Percentiles rank a stretch among this genome's conserved stretches.
These are phyloP conservation scores for Drosophila algonquin DNA, from an alignment of 2,888 invertebrate species.

Conservation along the genomic window DNA sequence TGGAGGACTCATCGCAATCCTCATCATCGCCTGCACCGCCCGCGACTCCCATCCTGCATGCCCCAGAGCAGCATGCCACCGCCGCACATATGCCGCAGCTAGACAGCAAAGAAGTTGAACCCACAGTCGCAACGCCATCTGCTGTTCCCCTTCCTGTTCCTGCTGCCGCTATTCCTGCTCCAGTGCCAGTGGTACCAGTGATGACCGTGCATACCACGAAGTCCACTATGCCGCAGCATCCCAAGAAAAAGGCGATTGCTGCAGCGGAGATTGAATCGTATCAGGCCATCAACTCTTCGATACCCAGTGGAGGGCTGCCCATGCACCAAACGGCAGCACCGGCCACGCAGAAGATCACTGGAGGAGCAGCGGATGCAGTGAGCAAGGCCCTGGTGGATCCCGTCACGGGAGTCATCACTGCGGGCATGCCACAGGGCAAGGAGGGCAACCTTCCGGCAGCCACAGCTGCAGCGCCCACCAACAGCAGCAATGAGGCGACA, in stretches of 20 bases:
- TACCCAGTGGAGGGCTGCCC: slow-evolving; percentile 65
- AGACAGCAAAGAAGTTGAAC: slow-evolving; percentile 28
- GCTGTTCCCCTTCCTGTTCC: slow-evolving; percentile 6
- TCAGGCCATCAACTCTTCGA: slow-evolving; percentile 72
- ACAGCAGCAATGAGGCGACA: slow-evolving; percentile 48
- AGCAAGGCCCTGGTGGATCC: slow-evolving; percentile 88
- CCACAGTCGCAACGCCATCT: slow-evolving; percentile 6
- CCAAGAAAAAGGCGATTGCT: slow-evolving; percentile 81
- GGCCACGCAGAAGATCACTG: slow-evolving; percentile 75
- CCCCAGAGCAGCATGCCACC: slow-evolving; percentile 18
- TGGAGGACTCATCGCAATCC: slow-evolving; percentile 16
- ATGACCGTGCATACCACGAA: slow-evolving; percentile 39
- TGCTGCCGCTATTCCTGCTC: not conserved
- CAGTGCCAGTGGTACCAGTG: slow-evolving; percentile 27
- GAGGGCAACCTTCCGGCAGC: slow-evolving; percentile 84
- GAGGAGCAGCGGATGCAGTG: slow-evolving; percentile 85
- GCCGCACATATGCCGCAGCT: slow-evolving; percentile 34
- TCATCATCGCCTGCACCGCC: slow-evolving; percentile 7
- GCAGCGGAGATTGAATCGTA: slow-evolving; percentile 82
- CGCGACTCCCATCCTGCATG: slow-evolving; percentile 1
- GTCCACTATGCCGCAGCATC: slow-evolving; percentile 78
- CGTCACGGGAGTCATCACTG: slow-evolving; percentile 89
- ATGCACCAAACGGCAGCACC: slow-evolving; percentile 79
- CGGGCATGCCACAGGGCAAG: slow-evolving; percentile 88
- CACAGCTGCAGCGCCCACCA: slow-evolving; percentile 70